Evolutionary conservation across 2,888 invertebrate species (phyloP).

Genomic region (Hermodice carunculata): DNA sequence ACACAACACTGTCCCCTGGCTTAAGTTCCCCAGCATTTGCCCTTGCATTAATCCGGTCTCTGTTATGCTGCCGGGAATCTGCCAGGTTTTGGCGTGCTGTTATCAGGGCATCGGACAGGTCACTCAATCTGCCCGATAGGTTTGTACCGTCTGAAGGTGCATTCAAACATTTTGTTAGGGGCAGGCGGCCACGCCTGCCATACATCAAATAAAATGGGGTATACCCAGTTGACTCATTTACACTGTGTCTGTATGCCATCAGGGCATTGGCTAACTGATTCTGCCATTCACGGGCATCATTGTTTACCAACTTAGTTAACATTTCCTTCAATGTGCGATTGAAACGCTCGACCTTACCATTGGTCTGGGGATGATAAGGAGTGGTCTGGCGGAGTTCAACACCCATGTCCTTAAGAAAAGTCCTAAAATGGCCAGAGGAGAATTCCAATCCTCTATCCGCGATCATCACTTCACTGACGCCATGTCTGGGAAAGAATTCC

Average conservation of each 20-base stretch:
- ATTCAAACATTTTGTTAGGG: no score
- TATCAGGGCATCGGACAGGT: no score
- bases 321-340: not conserved
- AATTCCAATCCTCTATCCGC: not conserved
- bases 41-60: no score
- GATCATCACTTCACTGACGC: not conserved
- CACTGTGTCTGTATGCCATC: not conserved
- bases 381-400: not conserved
- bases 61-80: no score
- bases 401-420: not conserved
- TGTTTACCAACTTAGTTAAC: constrained; percentile 1
- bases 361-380: not conserved
- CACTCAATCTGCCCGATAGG: no score
- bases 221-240: not conserved
- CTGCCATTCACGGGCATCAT: not conserved
- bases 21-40: no score
- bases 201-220: not conserved
- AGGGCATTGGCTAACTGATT: not conserved
- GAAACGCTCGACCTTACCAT: not conserved
- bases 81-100: no score
- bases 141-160: no score
- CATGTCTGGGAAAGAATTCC: not conserved
- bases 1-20: no score
- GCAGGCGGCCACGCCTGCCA: not conserved
- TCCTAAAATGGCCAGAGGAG: not conserved